These are phyloP conservation scores for Steatornis caripensis DNA, from an alignment of 2,113 vertebrate species.

Conservation along the genomic window DNA sequence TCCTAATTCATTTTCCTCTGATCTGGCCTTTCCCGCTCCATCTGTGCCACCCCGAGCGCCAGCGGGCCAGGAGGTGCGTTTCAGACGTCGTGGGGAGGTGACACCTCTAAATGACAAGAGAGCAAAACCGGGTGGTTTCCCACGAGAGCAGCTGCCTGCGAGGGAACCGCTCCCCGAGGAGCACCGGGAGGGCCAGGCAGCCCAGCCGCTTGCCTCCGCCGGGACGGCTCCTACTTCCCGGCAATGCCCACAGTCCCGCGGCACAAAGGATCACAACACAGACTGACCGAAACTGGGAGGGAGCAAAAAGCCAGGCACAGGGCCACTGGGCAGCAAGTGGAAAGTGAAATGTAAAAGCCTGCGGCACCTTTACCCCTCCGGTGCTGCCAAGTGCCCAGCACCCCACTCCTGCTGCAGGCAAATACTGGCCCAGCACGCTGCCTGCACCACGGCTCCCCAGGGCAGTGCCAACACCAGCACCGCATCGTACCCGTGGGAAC, in stretches of 20 bases:
- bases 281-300: neutral
- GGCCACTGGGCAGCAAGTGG: neutral
- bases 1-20: neutral
- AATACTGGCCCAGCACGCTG: neutral
- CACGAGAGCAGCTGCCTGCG: neutral
- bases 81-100: neutral
- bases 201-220: neutral
- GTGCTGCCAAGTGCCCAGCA: neutral
- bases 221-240: neutral
- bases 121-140: neutral
- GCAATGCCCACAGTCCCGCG: fast-evolving
- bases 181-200: neutral
- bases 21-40: neutral
- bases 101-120: neutral
- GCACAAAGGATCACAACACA: neutral
- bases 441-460: neutral
- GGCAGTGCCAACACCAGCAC: neutral
- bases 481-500: neutral
- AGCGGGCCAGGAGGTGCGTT: neutral
- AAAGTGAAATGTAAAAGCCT: neutral
- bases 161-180: neutral
- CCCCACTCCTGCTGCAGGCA: neutral
- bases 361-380: neutral
- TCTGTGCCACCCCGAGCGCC: neutral
- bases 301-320: neutral